Percentiles rank a stretch among this genome's conserved stretches.
Evolutionary conservation across 2,113 vertebrate genomes (phyloP).

Genomic region (Arvicanthis niloticus): DNA sequence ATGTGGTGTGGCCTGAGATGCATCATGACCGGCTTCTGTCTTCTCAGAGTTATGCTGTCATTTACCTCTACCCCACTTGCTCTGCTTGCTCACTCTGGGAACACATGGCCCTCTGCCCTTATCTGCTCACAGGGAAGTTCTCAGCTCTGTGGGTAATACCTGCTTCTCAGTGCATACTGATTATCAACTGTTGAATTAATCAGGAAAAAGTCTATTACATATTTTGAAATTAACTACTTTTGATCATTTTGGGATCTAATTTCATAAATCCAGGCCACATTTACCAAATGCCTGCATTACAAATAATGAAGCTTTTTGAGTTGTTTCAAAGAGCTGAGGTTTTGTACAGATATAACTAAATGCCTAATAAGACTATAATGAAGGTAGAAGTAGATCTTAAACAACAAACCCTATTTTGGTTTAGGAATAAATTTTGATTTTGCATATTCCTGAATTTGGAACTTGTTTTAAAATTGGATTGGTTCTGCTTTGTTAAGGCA

Average conservation of each 20-base stretch:
- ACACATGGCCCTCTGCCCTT: neutral
- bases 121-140: neutral
- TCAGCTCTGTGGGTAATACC: neutral
- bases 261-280: neutral
- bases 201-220: neutral
- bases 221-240: constrained; percentile 25
- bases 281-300: neutral
- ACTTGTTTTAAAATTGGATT: constrained; percentile 52
- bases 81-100: neutral
- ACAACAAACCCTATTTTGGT: neutral
- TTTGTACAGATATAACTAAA: constrained; percentile 5
- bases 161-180: neutral
- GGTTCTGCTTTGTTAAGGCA: neutral
- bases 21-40: neutral
- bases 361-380: neutral
- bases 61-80: neutral
- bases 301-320: constrained; percentile 1
- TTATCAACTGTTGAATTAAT: neutral
- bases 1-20: neutral
- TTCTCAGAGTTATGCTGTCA: neutral
- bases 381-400: neutral
- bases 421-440: constrained; percentile 21
- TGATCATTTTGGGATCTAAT: constrained; percentile 23
- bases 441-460: constrained; percentile 17
- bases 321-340: constrained; percentile 1